Base-by-base conservation (phyloP, 2,888 invertebrate species). In the Thera obeliscata region DNA sequence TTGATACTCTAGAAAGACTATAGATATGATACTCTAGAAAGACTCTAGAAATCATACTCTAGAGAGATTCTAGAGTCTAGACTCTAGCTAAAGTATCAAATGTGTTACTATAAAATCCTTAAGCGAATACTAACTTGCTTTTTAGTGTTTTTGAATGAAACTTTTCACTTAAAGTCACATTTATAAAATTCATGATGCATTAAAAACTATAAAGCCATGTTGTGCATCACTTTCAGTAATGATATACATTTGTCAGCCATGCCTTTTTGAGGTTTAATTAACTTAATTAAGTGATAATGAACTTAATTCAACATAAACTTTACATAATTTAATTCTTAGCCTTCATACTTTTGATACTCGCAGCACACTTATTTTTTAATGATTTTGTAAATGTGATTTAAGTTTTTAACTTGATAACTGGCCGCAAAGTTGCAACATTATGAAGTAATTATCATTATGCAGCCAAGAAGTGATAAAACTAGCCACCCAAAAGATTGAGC, bases 261-360 rank as follows among this genome's bases (percentile, higher is more conserved):
- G 76, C 73, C 75, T 75, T 72, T 72, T 74, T 62, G 55, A 64
- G 69, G 75, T 80, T 81, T 83, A 82, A 84, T 85, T 85, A 81
- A 49, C 33, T n/a, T 84, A 84, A 87, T 85, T 81, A 83, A 80
- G 81, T 83, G 87, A 76, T 87, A 85, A 87, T 85, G 84, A 86
- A 79, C 75, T 75, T 74, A 77, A 77, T 78, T 75, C 12, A 56
- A 62, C 38, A 22, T 56, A 8, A 43, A 52, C 58, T 33, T 46
- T 54, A 56, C 56, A 50, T 50, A 41, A 5, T 56, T 36, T 56
- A 56, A 11, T 48, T n/a, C n/a, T n/a, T n/a, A n/a, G n/a, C n/a
- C 22, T 22, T 22, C 22, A 22, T 1, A 22, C 22, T 22, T 22
- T 22, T 50, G 7, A 12, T 38, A 6, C 38, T 38, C 6, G 6